These are phyloP conservation scores for Drosophila incognita DNA, from an alignment of 2,888 invertebrate genomes.

Conservation along the genomic window DNA sequence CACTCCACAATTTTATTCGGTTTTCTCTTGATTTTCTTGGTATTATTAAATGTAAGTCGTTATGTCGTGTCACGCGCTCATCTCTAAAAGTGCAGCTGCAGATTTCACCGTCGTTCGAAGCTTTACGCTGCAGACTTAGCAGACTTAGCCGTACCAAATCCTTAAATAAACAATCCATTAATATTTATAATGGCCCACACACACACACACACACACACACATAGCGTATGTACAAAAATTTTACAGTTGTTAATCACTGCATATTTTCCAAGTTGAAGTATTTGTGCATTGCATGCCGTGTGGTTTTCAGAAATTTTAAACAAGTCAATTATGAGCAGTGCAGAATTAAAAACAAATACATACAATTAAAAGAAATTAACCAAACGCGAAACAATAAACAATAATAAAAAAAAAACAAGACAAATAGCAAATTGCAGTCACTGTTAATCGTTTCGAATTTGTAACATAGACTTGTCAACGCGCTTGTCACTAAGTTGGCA, in stretches of 20 bases:
- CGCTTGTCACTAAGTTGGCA: conserved; percentile 36
- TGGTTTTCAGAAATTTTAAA: conserved; percentile 72
- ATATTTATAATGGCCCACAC: conserved; percentile 64
- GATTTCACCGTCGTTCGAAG: conserved; percentile 11
- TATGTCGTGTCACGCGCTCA: conserved; percentile 4
- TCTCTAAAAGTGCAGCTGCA: conserved; percentile 1
- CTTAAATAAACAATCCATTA: conserved; percentile 66
- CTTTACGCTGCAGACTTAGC: neutral
- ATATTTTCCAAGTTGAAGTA: conserved; percentile 29
- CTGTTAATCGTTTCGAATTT: conserved; percentile 19
- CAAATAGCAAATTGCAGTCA: conserved; percentile 6
- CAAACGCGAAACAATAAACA: neutral
- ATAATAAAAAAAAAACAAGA: conserved; percentile 1
- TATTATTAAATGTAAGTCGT: neutral
- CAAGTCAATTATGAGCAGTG: conserved; percentile 67
- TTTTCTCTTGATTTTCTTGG: neutral
- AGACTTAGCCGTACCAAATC: conserved; percentile 48
- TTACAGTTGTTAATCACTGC: conserved; percentile 63
- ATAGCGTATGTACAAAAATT: conserved; percentile 4
- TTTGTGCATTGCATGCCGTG: conserved; percentile 64
- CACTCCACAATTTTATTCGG: neutral
- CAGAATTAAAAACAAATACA: conserved; percentile 37
- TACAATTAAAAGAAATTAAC: conserved; percentile 6
- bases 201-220: conserved; percentile 1
- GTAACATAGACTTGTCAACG: conserved; percentile 28